phyloP scores from a whole-genome alignment of 2,113 vertebrate species.

The Protobothrops flavoviridis region DNA sequence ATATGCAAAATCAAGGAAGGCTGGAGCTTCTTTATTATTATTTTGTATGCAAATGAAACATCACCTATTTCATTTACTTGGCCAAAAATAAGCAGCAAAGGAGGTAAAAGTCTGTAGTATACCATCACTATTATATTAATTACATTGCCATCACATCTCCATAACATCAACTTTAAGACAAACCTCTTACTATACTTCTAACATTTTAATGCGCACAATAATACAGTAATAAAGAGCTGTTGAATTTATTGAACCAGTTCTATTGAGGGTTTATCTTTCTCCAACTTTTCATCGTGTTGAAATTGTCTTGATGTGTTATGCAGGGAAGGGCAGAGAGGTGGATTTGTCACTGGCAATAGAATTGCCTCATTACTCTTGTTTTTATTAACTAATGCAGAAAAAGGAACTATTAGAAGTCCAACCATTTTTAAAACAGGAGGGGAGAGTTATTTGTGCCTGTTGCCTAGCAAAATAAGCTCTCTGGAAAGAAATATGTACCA shows the following conservation, averaged over 20 bases:
- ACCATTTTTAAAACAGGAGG: neutral
- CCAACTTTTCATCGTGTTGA: neutral
- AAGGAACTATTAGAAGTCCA: neutral
- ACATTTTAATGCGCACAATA: neutral
- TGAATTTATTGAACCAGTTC: neutral
- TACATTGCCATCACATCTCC: neutral
- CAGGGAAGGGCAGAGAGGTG: neutral
- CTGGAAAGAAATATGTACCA: neutral
- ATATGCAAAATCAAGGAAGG: conserved; percentile 37
- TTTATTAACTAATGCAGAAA: neutral
- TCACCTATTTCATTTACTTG: conserved; percentile 46
- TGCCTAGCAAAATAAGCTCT: neutral
- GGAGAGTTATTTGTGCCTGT: neutral
- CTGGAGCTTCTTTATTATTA: conserved; percentile 30
- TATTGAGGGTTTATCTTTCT: neutral
- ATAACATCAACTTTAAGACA: neutral
- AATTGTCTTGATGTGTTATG: neutral
- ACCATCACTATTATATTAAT: neutral
- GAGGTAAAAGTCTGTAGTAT: neutral
- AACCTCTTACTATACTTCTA: neutral
- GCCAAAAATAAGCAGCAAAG: conserved; percentile 18
- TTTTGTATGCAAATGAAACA: conserved; percentile 57
- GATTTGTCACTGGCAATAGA: neutral
- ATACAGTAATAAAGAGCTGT: neutral
- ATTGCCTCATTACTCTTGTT: neutral